Conservation (phyloP, 2,888 invertebrate species). For the Eurytoma adleriae region DNA sequence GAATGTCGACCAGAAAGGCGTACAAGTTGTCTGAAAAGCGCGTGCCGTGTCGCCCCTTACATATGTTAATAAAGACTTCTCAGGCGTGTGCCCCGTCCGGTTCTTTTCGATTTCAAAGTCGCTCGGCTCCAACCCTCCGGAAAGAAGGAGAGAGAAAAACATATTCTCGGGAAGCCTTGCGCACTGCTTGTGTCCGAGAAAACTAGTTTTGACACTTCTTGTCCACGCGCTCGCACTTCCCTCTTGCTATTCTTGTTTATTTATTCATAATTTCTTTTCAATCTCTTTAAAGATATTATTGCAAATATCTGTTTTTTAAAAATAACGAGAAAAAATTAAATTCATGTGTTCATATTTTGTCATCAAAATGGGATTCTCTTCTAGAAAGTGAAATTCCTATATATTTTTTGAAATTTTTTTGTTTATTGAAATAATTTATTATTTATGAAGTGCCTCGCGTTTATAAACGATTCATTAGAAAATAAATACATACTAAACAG, state of each 20-base stretch:
- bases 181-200: slow-evolving; percentile 42
- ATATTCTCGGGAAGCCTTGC: slow-evolving; percentile 32
- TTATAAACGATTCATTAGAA: too few species aligned
- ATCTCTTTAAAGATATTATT: too few species aligned
- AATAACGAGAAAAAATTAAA: too few species aligned
- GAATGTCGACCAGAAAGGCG: slow-evolving; percentile 24
- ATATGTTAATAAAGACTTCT: slow-evolving; percentile 54
- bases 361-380: too few species aligned
- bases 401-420: too few species aligned
- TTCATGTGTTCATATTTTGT: too few species aligned
- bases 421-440: too few species aligned
- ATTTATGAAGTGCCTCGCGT: too few species aligned
- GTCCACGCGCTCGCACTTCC: slow-evolving; percentile 71
- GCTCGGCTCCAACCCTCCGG: slow-evolving; percentile 49
- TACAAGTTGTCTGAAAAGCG: not conserved
- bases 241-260: not conserved
- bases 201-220: slow-evolving; percentile 74
- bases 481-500: too few species aligned
- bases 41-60: slow-evolving; percentile 7
- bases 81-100: slow-evolving; percentile 64
- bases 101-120: slow-evolving; percentile 69
- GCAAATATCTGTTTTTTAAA: too few species aligned
- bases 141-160: slow-evolving; percentile 27
- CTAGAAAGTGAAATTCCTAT: too few species aligned
- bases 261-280: too few species aligned